Evolutionary conservation across 2,797 vertebrate species (phyloP).

Genomic region (Paramormyrops hopkinsi): DNA sequence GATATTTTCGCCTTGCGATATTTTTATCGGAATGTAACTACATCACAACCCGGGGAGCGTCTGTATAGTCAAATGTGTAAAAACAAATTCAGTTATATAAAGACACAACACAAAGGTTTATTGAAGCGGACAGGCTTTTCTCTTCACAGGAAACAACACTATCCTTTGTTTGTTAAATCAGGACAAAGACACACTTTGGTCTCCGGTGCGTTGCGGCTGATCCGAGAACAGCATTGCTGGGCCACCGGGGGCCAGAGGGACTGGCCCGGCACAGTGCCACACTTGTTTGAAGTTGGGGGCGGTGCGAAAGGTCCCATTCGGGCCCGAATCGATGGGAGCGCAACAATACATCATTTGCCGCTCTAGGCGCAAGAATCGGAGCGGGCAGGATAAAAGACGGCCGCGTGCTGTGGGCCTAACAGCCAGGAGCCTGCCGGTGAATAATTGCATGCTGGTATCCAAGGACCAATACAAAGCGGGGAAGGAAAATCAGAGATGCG

Average conservation of each 20-base stretch:
- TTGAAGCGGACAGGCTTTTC: background rate
- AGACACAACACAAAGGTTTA: background rate
- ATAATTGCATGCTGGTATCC: constrained; percentile 27
- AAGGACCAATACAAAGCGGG: constrained; percentile 31
- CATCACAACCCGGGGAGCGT: background rate
- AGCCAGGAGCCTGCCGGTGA: constrained; percentile 30
- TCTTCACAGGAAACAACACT: background rate
- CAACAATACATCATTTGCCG: constrained; percentile 56
- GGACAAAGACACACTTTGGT: background rate
- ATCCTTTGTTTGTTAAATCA: background rate
- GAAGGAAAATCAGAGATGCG: background rate
- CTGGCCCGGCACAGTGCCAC: constrained; percentile 12
- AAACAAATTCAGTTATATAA: background rate
- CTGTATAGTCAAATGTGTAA: background rate
- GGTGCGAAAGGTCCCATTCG: constrained; percentile 32
- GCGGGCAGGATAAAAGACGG: constrained; percentile 43
- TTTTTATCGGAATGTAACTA: background rate
- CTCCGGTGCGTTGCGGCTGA: background rate
- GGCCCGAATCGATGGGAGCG: constrained; percentile 43
- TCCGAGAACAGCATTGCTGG: constrained; percentile 18
- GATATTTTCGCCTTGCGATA: background rate
- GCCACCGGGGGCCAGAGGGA: constrained; percentile 11
- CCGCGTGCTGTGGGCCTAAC: constrained; percentile 31
- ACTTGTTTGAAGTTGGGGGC: constrained; percentile 49
- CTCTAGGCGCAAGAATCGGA: constrained; percentile 39